Evolutionary conservation across 2,113 vertebrate species (phyloP), one percentile per base, ranked within the genome.

Genomic region (Perca schrenkii): DNA sequence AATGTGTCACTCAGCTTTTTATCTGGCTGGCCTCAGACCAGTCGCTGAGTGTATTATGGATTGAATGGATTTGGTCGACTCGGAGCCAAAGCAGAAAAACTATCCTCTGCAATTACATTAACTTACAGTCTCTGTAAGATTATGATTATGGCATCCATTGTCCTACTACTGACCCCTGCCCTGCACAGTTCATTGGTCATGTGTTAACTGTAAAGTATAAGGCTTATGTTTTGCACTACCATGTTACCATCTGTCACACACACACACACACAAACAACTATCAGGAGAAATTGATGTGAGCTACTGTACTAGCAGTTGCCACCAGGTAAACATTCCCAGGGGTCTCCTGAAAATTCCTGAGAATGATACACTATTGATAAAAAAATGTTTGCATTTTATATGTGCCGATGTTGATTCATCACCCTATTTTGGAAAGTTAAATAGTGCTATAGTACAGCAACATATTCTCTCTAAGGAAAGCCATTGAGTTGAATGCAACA

Each of bases 81-180:
- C 10, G 2, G 8, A 36, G 54, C 54, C 69, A 60, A 13, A 76
- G 65, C 13, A 1, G 57, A 81, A 71, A 11, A 74, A 60, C 70
- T 15, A 67, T 68, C 65, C 52, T 65, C 49, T 58, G 83, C 79
- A 79, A 79, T 86, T 72, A 83, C 77, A 85, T 89, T 85, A 86
- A 85, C 65, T n/a, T 57, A 40, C 61, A 72, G 53, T 21, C 62
- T 36, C 66, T n/a, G n/a, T n/a, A n/a, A n/a, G n/a, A n/a, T n/a
- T n/a, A n/a, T n/a, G 79, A 75, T 49, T 70, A 75, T 52, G 40
- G 40, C 40, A 43, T 43, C 56, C 49, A 43, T 43, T 70, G 79
- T 5, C 61, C 72, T 3, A 60, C 72, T 4, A 58, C 31, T 74
- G 66, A 91, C 54, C 31, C 62, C 22, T 28, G 47, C 11, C 22